Conservation (phyloP, 2,797 vertebrate species). For the Choloepus didactylus region DNA sequence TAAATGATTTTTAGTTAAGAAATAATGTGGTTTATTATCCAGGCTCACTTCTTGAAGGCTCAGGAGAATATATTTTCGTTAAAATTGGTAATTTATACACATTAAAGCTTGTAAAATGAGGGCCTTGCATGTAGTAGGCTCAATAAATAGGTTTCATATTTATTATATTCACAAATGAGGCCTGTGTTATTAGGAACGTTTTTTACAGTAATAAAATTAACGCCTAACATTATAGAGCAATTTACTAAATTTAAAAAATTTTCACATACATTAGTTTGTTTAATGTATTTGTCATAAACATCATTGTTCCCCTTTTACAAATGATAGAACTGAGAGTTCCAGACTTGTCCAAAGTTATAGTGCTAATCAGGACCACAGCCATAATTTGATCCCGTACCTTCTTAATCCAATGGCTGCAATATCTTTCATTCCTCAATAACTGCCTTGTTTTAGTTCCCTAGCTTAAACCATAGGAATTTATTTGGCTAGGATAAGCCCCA, state of each 20-base stretch:
- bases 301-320: conserved; percentile 19
- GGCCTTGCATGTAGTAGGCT: neutral
- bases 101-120: conserved; percentile 26
- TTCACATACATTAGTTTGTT: conserved; percentile 10
- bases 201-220: conserved; percentile 49
- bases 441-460: too few species aligned
- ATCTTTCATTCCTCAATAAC: neutral
- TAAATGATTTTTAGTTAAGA: conserved; percentile 52
- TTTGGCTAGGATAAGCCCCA: too few species aligned
- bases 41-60: conserved; percentile 10
- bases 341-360: neutral
- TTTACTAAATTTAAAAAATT: conserved; percentile 24
- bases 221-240: neutral
- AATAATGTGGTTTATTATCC: conserved; percentile 43
- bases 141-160: conserved; percentile 22
- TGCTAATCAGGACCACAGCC: neutral
- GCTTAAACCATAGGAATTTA: too few species aligned
- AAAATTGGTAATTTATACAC: conserved; percentile 27
- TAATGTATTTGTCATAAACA: neutral
- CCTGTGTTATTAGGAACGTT: neutral
- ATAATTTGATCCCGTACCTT: neutral
- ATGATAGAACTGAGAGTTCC: neutral
- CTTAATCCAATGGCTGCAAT: neutral
- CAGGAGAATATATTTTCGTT: conserved; percentile 53
- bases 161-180: conserved; percentile 53